These are phyloP conservation scores for Hirtodrosophila confusa DNA, from an alignment of 2,888 invertebrate genomes.

Conservation along the genomic window DNA sequence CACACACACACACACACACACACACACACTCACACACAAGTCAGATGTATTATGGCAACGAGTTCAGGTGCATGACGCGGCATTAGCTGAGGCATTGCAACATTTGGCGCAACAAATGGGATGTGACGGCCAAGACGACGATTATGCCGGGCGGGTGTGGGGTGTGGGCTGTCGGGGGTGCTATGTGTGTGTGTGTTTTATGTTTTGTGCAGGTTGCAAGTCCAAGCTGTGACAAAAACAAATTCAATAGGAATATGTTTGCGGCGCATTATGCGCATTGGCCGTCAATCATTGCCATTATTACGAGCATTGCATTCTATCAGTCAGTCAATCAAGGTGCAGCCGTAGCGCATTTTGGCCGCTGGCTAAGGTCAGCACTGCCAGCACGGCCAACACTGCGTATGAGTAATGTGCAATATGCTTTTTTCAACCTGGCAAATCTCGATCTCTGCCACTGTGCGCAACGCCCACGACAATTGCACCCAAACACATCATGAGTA, in stretches of 20 bases:
- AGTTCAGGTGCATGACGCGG: constrained; percentile 61
- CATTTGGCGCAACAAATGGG: constrained; percentile 62
- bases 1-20: background rate
- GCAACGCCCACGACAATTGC: constrained; percentile 41
- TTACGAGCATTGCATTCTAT: constrained; percentile 29
- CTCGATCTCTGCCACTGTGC: constrained; percentile 46
- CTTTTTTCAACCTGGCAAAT: constrained; percentile 4
- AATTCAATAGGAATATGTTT: constrained; percentile 6
- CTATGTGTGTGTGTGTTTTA: too few relatives aligned
- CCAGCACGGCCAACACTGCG: constrained; percentile 42
- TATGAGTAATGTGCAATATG: constrained; percentile 51
- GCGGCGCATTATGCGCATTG: constrained; percentile 29
- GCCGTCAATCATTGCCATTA: constrained; percentile 49
- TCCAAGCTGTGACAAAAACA: constrained; percentile 24
- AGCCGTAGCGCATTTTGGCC: constrained; percentile 44
- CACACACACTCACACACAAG: constrained; percentile 10
- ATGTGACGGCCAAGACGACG: constrained; percentile 44
- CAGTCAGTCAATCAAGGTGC: constrained; percentile 55
- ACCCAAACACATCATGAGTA: background rate
- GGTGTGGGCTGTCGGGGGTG: background rate
- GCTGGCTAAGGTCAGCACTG: constrained; percentile 53
- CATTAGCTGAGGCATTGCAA: constrained; percentile 57
- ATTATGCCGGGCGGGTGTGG: background rate
- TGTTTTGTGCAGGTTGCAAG: constrained; percentile 11
- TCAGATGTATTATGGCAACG: constrained; percentile 24